Evolutionary conservation across 2,888 invertebrate species (phyloP).

Genomic region (Copidosoma aretas): DNA sequence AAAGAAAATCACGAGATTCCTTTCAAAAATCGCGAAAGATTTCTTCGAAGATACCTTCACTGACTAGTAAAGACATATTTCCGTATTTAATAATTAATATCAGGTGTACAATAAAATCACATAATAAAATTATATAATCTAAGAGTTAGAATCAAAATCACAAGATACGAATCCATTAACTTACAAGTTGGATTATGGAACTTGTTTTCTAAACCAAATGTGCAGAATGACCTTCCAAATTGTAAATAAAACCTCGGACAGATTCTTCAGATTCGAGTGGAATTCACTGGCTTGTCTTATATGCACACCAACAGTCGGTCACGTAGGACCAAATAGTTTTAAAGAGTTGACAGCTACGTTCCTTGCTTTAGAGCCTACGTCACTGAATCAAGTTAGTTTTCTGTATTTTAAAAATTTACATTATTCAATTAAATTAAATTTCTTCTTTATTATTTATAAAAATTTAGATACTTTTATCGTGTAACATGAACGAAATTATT

Average conservation of each 20-base stretch:
- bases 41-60: background rate
- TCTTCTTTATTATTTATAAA: background rate
- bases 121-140: background rate
- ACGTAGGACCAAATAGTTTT: slow-evolving; percentile 59
- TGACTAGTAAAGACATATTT: slow-evolving; percentile 1
- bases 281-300: slow-evolving; percentile 54
- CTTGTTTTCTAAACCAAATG: slow-evolving; percentile 56
- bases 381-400: slow-evolving; percentile 51
- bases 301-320: slow-evolving; percentile 65
- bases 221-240: slow-evolving; percentile 61
- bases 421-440: slow-evolving; percentile 53
- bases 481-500: slow-evolving; percentile 46
- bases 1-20: background rate
- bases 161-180: background rate
- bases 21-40: background rate
- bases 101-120: too few species aligned
- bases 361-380: slow-evolving; percentile 60
- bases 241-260: slow-evolving; percentile 59
- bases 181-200: slow-evolving; percentile 60
- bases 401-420: background rate
- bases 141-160: background rate
- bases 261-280: slow-evolving; percentile 62
- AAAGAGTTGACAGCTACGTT: slow-evolving; percentile 67
- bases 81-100: too few species aligned
- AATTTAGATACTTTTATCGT: slow-evolving; percentile 47